A percentile compares a stretch with the other conserved stretches of the same genome.
Conservation (phyloP, 2,888 invertebrate species). For the Oscheius sp. region DNA sequence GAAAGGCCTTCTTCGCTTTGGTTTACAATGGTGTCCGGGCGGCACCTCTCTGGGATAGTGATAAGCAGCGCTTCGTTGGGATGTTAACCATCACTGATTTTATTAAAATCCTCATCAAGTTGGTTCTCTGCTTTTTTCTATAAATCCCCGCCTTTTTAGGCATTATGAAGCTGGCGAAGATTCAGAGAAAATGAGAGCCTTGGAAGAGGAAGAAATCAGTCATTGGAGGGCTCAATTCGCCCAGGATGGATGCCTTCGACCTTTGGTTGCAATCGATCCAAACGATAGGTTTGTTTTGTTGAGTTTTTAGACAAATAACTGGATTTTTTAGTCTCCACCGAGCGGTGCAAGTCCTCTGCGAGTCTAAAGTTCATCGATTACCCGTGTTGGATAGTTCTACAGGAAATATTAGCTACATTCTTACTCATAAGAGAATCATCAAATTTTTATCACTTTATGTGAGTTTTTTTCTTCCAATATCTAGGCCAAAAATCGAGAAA, state of each 20-base stretch:
- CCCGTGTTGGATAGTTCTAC: conserved; percentile 73
- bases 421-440: conserved; percentile 75
- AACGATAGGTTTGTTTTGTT: conserved; percentile 70
- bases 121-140: conserved; percentile 1
- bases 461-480: conserved; percentile 43
- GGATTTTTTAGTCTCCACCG: conserved; percentile 63
- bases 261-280: conserved; percentile 73
- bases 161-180: conserved; percentile 66
- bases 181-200: conserved; percentile 71
- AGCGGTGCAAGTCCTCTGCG: conserved; percentile 72
- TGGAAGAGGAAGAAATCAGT: conserved; percentile 74
- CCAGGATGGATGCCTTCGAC: conserved; percentile 66
- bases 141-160: conserved; percentile 35
- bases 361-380: conserved; percentile 72
- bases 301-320: neutral
- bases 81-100: conserved; percentile 75
- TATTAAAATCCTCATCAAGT: conserved; percentile 73
- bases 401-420: conserved; percentile 74
- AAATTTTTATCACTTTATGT: conserved; percentile 74
- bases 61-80: conserved; percentile 81
- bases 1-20: conserved; percentile 98
- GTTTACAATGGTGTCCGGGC: conserved; percentile 80
- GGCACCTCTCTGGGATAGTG: conserved; percentile 88
- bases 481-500: no score
- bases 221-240: conserved; percentile 72